Percentiles rank a stretch among this genome's conserved stretches.
phyloP scores from a whole-genome alignment of 2,888 invertebrate species.

The Agrochola lychnidis region DNA sequence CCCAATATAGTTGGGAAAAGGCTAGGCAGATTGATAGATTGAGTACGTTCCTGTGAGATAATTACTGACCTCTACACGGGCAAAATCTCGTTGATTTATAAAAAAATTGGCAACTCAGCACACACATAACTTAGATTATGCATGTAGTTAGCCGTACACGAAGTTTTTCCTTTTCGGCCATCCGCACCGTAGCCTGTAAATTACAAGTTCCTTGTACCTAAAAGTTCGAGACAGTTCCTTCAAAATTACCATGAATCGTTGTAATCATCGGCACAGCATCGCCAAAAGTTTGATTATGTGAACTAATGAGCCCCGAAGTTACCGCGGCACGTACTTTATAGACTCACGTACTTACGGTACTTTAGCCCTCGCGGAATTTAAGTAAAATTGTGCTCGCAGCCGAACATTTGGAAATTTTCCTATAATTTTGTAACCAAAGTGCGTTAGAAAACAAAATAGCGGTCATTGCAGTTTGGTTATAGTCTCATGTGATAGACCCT shows the following conservation, averaged over 20 bases:
- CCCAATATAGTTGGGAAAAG: too few relatives aligned
- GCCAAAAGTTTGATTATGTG: slow-evolving; percentile 67
- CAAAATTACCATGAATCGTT: slow-evolving; percentile 37
- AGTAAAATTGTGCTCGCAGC: slow-evolving; percentile 45
- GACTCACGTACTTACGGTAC: slow-evolving; percentile 71
- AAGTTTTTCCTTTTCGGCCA: neutral
- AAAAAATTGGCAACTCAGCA: neutral
- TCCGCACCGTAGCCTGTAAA: neutral
- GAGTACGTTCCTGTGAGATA: neutral
- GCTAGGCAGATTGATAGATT: too few relatives aligned
- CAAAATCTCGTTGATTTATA: neutral
- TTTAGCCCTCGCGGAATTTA: slow-evolving; percentile 57
- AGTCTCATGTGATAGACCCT: neutral
- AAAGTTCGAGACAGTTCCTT: slow-evolving; percentile 20
- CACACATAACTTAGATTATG: neutral
- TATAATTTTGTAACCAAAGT: neutral
- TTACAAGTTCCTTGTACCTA: neutral
- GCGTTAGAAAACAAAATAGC: neutral
- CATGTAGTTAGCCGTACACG: neutral
- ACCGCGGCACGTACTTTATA: slow-evolving; percentile 73
- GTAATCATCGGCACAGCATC: slow-evolving; percentile 14
- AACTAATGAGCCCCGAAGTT: slow-evolving; percentile 69
- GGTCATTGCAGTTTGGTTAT: neutral
- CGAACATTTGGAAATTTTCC: slow-evolving; percentile 15
- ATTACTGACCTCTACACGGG: neutral